Percentiles rank a stretch among this genome's conserved stretches.
phyloP scores from a whole-genome alignment of 2,888 invertebrate species.

The Thymelicus lineola region DNA sequence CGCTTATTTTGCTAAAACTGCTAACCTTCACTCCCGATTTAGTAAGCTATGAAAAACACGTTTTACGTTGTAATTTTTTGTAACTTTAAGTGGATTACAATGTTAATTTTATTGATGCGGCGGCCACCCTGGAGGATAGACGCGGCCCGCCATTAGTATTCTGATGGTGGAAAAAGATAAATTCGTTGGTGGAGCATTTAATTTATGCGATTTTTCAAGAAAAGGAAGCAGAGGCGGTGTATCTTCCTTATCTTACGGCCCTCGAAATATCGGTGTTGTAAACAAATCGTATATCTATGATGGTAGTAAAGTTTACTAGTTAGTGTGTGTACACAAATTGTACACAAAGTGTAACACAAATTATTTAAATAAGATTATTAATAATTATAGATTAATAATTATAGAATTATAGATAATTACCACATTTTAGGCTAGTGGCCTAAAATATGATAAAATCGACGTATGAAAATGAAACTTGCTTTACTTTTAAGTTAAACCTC shows the following conservation, averaged over 20 bases:
- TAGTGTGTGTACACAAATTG: background rate
- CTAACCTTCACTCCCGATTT: conserved; percentile 42
- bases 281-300: conserved; percentile 17
- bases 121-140: conserved; percentile 70
- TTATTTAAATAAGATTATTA: too few species aligned
- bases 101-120: conserved; percentile 83
- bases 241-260: conserved; percentile 29
- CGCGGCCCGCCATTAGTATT: conserved; percentile 70
- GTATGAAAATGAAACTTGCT: too few species aligned
- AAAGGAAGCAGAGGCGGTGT: conserved; percentile 32
- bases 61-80: conserved; percentile 72
- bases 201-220: conserved; percentile 75
- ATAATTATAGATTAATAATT: too few species aligned
- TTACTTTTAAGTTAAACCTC: too few species aligned
- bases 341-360: too few species aligned
- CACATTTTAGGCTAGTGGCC: too few species aligned
- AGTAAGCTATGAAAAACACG: conserved; percentile 53
- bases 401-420: too few species aligned
- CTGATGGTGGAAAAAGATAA: conserved; percentile 82
- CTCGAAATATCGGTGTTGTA: conserved; percentile 23
- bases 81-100: conserved; percentile 81
- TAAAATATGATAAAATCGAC: too few species aligned
- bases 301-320: background rate
- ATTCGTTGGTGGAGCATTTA: conserved; percentile 79
- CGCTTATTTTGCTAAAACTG: background rate